Evolutionary conservation across 2,888 invertebrate genomes (phyloP), one percentile per base, ranked within the genome.

Genomic region (Iphiclides podalirius): DNA sequence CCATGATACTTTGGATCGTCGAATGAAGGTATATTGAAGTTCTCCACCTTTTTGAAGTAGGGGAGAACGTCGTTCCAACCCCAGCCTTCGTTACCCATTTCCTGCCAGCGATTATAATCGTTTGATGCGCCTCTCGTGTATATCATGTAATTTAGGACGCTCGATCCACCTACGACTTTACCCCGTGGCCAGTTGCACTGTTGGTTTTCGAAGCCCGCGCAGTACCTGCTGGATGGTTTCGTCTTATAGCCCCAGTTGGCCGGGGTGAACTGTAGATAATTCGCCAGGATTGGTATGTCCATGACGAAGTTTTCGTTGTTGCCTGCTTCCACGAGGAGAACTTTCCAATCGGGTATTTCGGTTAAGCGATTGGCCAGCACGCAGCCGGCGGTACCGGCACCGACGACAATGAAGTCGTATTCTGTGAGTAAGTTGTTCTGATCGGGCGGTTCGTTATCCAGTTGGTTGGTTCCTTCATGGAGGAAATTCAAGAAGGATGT

Each of bases 181-280:
- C 96, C 96, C 53, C 94, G 84, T 0, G 95, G 95, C 93, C 93
- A 95, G 60, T 93, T 92, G 70, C 95, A 95, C 53, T 92, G 92
- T 57, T 90, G 90, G 57, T 94, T 92, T 57, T 92, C 92, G 88
- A 95, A 93, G 4, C 94, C 95, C 14, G 93, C 87, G 64, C 95
- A 95, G 58, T 92, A 93, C 44, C 83, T 90, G 35, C 90, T 87
- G 9, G 94, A 95, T 0, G 95, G 93, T 70, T 94, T 93, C 0
- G 95, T 95, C 67, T 93, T 92, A 74, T 95, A 96, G 57, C 90
- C 92, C 96, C 96, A 96, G 69, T 95, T 95, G 36, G 94, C 91
- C 34, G 91, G 86, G 3, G 91, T 91, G 60, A 93, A 90, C 65
- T 95, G 95, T 4, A 95, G 79, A 60, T 93, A 93, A 67, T 93